These are phyloP conservation scores for Lasiurus borealis DNA, from an alignment of 2,113 vertebrate genomes.

Conservation along the genomic window DNA sequence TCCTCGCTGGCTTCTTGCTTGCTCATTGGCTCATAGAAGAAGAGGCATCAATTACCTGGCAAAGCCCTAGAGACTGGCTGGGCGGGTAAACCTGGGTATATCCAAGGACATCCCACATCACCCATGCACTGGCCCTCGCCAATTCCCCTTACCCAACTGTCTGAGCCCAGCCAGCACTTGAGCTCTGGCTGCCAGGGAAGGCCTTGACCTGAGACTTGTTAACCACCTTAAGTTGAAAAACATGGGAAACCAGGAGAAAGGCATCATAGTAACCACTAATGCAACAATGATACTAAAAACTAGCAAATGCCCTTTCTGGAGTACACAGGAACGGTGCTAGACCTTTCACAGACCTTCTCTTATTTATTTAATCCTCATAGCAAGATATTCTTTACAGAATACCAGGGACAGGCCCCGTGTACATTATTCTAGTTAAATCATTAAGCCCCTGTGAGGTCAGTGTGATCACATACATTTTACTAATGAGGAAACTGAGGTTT, in stretches of 20 bases:
- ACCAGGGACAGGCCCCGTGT: neutral
- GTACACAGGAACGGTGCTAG: neutral
- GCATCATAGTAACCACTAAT: neutral
- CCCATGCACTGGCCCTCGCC: neutral
- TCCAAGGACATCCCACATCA: conserved; percentile 64
- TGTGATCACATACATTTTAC: conserved; percentile 21
- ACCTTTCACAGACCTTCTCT: conserved; percentile 10
- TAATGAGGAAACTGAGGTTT: conserved; percentile 51
- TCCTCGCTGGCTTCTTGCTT: conserved; percentile 77
- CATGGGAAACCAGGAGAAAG: conserved; percentile 15
- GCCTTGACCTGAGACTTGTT: neutral
- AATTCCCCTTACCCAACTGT: conserved; percentile 44
- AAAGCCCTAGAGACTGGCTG: conserved; percentile 65
- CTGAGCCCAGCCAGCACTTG: conserved; percentile 32
- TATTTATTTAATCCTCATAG: conserved; percentile 25
- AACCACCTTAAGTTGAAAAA: conserved; percentile 38
- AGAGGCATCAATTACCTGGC: conserved; percentile 79
- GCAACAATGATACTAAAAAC: conserved; percentile 3
- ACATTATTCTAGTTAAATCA: neutral
- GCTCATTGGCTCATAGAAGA: conserved; percentile 75
- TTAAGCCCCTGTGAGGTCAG: neutral
- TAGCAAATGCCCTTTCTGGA: neutral
- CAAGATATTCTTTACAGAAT: conserved; percentile 55
- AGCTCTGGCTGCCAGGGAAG: conserved; percentile 33
- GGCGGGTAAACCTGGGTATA: conserved; percentile 66